Conservation (phyloP, 2,797 vertebrate genomes). For the Crocodylus rhombifer region DNA sequence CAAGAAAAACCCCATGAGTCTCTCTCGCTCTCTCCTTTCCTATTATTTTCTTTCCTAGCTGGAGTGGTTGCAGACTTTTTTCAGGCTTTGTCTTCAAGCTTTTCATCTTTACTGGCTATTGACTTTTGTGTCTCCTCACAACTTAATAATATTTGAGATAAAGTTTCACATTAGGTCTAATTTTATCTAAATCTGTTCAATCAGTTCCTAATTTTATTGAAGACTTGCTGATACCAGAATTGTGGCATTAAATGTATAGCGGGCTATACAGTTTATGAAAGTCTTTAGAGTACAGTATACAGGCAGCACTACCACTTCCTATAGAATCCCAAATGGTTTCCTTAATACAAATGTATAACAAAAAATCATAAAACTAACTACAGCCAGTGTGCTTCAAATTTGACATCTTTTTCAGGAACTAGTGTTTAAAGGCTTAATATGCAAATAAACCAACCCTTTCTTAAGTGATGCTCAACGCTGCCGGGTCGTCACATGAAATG, state of each 20-base stretch:
- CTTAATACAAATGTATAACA: conserved; percentile 29
- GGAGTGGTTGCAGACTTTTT: background rate
- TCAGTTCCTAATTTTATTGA: background rate
- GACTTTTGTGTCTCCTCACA: background rate
- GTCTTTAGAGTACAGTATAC: background rate
- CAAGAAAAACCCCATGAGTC: background rate
- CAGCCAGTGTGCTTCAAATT: background rate
- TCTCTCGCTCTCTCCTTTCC: background rate
- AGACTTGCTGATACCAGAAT: background rate
- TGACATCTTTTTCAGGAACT: conserved; percentile 43
- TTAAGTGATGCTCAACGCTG: conserved; percentile 37
- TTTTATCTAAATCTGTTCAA: background rate
- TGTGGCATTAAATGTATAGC: background rate
- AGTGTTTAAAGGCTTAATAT: conserved; percentile 44
- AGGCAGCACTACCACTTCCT: background rate
- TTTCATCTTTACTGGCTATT: conserved; percentile 32
- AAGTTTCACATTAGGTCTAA: background rate
- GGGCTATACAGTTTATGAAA: background rate
- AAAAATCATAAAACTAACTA: conserved; percentile 9
- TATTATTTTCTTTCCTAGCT: background rate
- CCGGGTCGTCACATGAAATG: conserved; percentile 44
- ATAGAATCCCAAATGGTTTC: conserved; percentile 26
- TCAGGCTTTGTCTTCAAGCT: background rate
- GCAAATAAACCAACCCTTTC: conserved; percentile 50
- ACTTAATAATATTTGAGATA: conserved; percentile 17